These are phyloP conservation scores for Melieria picta DNA, from an alignment of 2,888 invertebrate species.

Conservation along the genomic window DNA sequence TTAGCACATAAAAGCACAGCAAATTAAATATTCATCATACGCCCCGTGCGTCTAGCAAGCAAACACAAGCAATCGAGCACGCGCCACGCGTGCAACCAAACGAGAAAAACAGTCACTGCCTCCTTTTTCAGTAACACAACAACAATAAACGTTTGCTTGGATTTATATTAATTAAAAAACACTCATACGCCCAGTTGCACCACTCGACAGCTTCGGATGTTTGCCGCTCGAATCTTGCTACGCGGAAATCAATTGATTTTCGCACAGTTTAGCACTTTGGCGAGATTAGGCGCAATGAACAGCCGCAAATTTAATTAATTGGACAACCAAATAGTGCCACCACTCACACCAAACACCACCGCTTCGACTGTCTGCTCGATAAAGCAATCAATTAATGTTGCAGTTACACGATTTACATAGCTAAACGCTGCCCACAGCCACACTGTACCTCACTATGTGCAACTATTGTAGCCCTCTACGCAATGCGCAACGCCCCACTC, in stretches of 20 bases:
- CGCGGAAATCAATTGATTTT: too few species aligned
- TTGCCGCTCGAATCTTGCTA: too few species aligned
- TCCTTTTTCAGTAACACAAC: neutral
- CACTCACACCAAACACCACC: neutral
- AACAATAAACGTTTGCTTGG: neutral
- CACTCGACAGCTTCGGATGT: too few species aligned
- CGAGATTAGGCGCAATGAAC: too few species aligned
- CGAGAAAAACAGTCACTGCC: too few species aligned
- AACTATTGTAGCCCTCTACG: too few species aligned
- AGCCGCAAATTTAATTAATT: too few species aligned
- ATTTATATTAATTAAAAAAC: too few species aligned
- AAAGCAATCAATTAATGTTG: constrained; percentile 30
- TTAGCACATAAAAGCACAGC: constrained; percentile 15
- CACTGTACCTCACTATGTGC: too few species aligned
- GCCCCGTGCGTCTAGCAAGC: neutral
- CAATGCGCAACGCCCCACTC: too few species aligned
- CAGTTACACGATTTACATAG: constrained; percentile 28
- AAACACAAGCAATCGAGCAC: neutral
- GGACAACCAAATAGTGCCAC: neutral
- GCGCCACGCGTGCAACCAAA: neutral
- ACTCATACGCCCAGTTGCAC: too few species aligned
- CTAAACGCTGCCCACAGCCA: neutral
- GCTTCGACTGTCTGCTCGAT: constrained; percentile 12
- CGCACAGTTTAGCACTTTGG: too few species aligned
- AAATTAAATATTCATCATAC: constrained; percentile 34